Conservation (phyloP, 1,140 invertebrate species). For the Bombus difficillimus region DNA sequence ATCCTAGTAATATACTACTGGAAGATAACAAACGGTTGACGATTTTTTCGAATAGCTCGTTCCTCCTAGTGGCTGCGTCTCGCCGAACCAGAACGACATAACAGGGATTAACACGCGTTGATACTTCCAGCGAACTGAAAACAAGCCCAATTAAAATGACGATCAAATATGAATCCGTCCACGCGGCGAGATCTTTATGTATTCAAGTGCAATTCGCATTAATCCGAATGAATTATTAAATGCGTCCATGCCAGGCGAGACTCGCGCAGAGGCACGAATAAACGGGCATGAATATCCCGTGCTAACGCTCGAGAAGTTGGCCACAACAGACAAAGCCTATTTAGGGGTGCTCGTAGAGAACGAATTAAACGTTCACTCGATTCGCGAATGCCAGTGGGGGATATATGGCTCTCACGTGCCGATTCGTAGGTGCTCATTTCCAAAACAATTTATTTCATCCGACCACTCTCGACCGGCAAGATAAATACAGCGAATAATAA, state of each 20-base stretch:
- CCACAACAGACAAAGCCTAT: slow-evolving; percentile 18
- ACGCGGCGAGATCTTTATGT: background rate
- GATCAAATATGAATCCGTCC: slow-evolving; percentile 7
- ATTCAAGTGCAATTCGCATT: slow-evolving; percentile 31
- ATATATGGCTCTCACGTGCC: background rate
- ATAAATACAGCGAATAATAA: slow-evolving; percentile 53
- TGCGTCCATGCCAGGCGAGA: background rate
- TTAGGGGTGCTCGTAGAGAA: slow-evolving; percentile 14
- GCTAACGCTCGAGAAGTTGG: slow-evolving; percentile 4
- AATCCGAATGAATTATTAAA: slow-evolving; percentile 38
- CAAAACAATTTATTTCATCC: background rate
- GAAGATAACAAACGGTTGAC: background rate
- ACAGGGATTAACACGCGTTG: slow-evolving; percentile 2
- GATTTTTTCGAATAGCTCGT: background rate
- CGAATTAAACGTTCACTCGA: background rate
- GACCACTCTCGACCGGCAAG: background rate
- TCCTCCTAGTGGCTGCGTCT: background rate
- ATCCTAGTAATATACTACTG: too few species aligned
- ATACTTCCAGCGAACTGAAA: background rate
- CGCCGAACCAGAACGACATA: background rate
- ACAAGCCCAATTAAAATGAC: background rate
- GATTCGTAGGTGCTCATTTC: background rate
- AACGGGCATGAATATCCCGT: slow-evolving; percentile 5
- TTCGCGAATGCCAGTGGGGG: too few species aligned
- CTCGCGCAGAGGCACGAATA: background rate